Base-by-base conservation (phyloP, 2,113 vertebrate genomes). In the Rhinolophus sinicus region DNA sequence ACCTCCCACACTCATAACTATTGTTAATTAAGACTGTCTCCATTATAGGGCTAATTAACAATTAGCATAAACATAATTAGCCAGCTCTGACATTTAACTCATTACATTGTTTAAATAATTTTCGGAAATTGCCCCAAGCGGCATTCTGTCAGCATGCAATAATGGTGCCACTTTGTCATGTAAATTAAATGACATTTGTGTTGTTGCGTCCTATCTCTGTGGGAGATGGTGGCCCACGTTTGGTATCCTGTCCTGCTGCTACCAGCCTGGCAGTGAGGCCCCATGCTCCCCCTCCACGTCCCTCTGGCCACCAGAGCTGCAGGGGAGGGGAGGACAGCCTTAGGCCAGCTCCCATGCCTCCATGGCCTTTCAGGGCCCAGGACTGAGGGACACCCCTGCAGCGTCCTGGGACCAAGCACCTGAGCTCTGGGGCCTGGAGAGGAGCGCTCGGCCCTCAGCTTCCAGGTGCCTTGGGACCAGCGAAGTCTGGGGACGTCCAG, bases 31-130 rank as follows among this genome's bases (percentile, higher is more conserved):
- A 99, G 99, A 99, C 98, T 98, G 99, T 99, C 99, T 98, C 98
- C 99, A 99, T 99, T 99, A 99, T 98, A 97, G 98, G 97, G 97
- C 99, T 99, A 99, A 99, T 99, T 99, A 99, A 99, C 99, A 99
- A 99, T 99, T 99, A 99, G 99, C 99, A 99, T 99, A 99, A 99
- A 99, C 99, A 99, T 99, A 99, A 99, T 99, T 99, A 99, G 99
- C 97, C 96, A 98, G 99, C 95, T 98, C 98, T 99, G 99, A 99
- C 99, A 99, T 99, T 99, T 99, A 99, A 99, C 98, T 99, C 99
- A 98, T 98, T 98, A 99, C 98, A 99, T 99, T 99, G 99, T 99
- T 99, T 98, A 99, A 99, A 99, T 99, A 98, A 99, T 99, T 99
- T 99, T 99, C 99, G 98, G 99, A 99, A 99, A 99, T 99, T 99